Evolutionary conservation across 2,888 invertebrate genomes (phyloP).

Genomic region (Eupithecia centaureata): DNA sequence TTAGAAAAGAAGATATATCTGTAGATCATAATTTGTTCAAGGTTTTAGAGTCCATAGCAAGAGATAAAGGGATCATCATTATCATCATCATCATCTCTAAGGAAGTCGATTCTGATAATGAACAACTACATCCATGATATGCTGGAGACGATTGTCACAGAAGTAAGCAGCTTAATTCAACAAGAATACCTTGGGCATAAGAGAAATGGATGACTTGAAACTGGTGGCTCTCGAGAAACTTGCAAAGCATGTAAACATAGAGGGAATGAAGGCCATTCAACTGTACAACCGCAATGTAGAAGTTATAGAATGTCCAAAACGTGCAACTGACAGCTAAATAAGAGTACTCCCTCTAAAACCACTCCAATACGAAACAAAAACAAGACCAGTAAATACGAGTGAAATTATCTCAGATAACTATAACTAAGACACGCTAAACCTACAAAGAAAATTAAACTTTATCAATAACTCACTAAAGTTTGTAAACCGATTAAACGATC

Average conservation of each 20-base stretch:
- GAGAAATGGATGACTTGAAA: conserved; percentile 88
- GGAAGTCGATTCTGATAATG: conserved; percentile 89
- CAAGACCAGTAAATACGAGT: neutral
- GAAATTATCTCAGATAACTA: neutral
- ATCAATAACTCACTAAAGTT: conserved; percentile 35
- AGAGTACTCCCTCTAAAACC: neutral
- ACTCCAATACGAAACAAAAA: conserved; percentile 3
- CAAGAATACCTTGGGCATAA: conserved; percentile 86
- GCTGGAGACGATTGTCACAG: conserved; percentile 87
- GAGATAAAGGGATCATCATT: conserved; percentile 87
- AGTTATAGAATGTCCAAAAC: neutral
- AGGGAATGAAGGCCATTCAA: conserved; percentile 85
- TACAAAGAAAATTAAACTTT: conserved; percentile 41
- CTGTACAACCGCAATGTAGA: conserved; percentile 60
- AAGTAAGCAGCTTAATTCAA: conserved; percentile 87
- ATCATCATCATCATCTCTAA: too few species aligned
- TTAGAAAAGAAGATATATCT: neutral
- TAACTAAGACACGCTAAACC: conserved; percentile 32
- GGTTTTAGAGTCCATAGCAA: conserved; percentile 82
- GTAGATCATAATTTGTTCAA: conserved; percentile 83
- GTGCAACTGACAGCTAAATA: neutral
- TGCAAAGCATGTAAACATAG: conserved; percentile 88
- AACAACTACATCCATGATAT: conserved; percentile 90
- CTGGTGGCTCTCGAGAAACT: conserved; percentile 88
- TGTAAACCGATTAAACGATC: conserved; percentile 41